Evolutionary conservation across 2,888 invertebrate genomes (phyloP), one percentile per base, ranked within the genome.

Genomic region (Drymonia ruficornis): DNA sequence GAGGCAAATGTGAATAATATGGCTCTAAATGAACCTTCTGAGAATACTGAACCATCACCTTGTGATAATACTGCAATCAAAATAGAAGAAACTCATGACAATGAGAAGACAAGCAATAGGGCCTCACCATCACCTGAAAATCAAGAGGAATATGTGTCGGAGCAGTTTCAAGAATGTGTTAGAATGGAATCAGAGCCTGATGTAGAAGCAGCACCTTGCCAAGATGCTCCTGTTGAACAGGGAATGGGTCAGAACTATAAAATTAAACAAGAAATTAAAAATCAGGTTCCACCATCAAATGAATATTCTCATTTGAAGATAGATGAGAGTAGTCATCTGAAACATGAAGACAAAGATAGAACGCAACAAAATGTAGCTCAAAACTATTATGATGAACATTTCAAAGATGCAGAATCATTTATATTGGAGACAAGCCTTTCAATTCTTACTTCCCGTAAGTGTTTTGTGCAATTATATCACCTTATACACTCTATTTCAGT

Each of bases 351-450:
- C 28, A 87, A 86, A 67, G 73, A 78, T 13, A 83, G 76, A 59
- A 65, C 80, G 52, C 66, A 68, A 16, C 87, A 84, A 48, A 83
- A 74, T 64, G 74, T 83, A 56, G 70, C 80, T 57, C 85, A 86
- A 59, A 91, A 85, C 67, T 90, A 87, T 74, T 92, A 94, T 76
- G 95, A 95, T 83, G 95, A 95, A 75, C 92, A 95, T 70, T 96
- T 96, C 67, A 94, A 96, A 55, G 96, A 96, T 89, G 96, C 96
- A n/a, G 96, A 96, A 76, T 96, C 95, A 75, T 96, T 96, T 76
- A 96, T 96, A 53, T 87, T 96, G 66, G 95, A 95, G 81, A 95
- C 95, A 49, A 89, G 87, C 31, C 74, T 92, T 6, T 84, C 90
- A 62, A 90, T 91, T 63, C 70, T 92, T 18, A 77, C 86, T 62